Base-by-base conservation (phyloP, 2,888 invertebrate species). In the Eilema caniola region DNA sequence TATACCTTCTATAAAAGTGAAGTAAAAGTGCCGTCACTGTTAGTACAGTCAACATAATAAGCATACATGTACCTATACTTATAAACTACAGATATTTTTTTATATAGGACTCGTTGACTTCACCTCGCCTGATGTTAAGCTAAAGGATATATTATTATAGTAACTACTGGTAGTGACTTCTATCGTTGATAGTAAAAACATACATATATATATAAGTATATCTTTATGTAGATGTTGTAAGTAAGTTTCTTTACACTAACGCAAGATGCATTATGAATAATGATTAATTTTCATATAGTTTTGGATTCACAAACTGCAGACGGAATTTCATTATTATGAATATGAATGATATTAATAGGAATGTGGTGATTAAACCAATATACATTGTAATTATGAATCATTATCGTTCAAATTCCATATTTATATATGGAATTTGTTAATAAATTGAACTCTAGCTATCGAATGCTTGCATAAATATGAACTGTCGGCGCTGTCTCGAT, bases 11-110 rank as follows among this genome's bases (percentile, higher is more conserved):
- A 69, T 67, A 77, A 80, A 74, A 73, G 65, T 71, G n/a, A 71
- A 78, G 76, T 79, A 77, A 83, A 81, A 74, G 75, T 75, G 24
- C 62, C 73, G 71, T 67, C 70, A 33, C 41, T 56, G 33, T 0
- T 31, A 14, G 71, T 75, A 80, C 64, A n/a, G 62, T 69, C 60
- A 37, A 25, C 69, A 73, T 41, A 74, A 56, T 31, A 74, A 56
- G 62, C 8, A 16, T 25, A 28, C 53, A 28, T 64, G 47, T 37
- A 3, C 12, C 4, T 33, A 8, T 37, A 12, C 33, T 37, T 12
- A 37, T 12, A 37, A 37, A 37, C 1, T 12, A 37, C 33, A 12
- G 11, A 12, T 37, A 37, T 37, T 12, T 37, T 37, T 12, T 37
- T 37, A 12, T 12, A 12, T 37, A 37, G 33, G 4, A 33, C 33